Evolutionary conservation across 2,113 vertebrate genomes (phyloP).

Genomic region (Microcebus lehilahytsara): DNA sequence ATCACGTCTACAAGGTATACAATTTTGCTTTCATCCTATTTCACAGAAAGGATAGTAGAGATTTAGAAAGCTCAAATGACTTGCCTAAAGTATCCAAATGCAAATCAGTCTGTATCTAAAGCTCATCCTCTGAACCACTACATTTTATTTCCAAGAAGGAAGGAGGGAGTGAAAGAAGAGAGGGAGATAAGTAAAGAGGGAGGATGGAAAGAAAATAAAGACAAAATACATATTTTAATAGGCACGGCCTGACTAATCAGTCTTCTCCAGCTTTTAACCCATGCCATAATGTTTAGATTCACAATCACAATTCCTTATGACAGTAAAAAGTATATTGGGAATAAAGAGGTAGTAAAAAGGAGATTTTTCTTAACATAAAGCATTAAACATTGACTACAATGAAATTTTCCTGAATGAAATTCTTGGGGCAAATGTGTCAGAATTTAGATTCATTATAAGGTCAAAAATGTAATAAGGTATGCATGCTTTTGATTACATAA

Average conservation of each 20-base stretch:
- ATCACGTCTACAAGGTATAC: neutral
- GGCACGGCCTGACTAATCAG: neutral
- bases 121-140: neutral
- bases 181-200: accelerated
- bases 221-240: neutral
- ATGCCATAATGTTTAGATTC: neutral
- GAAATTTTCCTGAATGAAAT: neutral
- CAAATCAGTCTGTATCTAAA: neutral
- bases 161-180: neutral
- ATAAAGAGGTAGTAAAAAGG: neutral
- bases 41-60: neutral
- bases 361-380: neutral
- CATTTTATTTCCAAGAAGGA: neutral
- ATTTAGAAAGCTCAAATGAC: neutral
- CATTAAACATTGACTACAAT: neutral
- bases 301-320: neutral
- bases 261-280: neutral
- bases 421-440: neutral
- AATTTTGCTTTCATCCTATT: neutral
- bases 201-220: too few relatives aligned
- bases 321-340: neutral
- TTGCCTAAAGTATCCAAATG: neutral
- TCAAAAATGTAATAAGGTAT: neutral
- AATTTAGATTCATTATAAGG: neutral
- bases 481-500: neutral